These are phyloP conservation scores for Siniperca chuatsi DNA, from an alignment of 2,113 vertebrate species.

Conservation along the genomic window DNA sequence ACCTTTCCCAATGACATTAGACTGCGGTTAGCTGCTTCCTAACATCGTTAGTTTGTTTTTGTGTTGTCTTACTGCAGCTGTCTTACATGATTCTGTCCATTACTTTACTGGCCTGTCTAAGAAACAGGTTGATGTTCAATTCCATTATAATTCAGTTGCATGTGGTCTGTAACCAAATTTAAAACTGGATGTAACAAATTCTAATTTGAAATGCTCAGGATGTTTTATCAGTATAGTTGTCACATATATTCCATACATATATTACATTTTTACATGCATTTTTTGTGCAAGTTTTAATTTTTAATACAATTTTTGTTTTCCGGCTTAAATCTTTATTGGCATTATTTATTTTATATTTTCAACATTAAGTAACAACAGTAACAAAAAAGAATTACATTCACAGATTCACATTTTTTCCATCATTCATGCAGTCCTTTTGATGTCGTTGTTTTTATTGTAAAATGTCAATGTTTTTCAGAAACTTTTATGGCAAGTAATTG, in stretches of 20 bases:
- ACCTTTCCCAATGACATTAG: slow-evolving; percentile 82
- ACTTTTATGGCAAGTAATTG: neutral
- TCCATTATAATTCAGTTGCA: slow-evolving; percentile 39
- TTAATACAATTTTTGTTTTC: neutral
- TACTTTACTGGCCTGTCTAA: slow-evolving; percentile 19
- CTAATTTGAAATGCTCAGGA: slow-evolving; percentile 2
- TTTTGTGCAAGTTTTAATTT: neutral
- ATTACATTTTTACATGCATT: neutral
- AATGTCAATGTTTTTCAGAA: neutral
- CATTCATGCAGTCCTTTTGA: neutral
- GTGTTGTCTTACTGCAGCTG: slow-evolving; percentile 57
- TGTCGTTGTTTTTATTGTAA: neutral
- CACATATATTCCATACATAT: neutral
- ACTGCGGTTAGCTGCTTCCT: slow-evolving; percentile 66
- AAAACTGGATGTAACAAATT: slow-evolving; percentile 33
- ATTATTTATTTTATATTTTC: neutral
- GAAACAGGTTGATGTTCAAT: slow-evolving; percentile 49
- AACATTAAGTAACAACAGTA: neutral
- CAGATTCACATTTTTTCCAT: neutral
- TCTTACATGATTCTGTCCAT: slow-evolving; percentile 56
- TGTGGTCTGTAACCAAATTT: slow-evolving; percentile 45
- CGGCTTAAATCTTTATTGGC: neutral
- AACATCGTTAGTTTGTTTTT: slow-evolving; percentile 77
- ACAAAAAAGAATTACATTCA: neutral
- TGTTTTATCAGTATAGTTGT: neutral